phyloP scores from a whole-genome alignment of 2,113 vertebrate genomes.

The Leptobrachium ailaonicum region DNA sequence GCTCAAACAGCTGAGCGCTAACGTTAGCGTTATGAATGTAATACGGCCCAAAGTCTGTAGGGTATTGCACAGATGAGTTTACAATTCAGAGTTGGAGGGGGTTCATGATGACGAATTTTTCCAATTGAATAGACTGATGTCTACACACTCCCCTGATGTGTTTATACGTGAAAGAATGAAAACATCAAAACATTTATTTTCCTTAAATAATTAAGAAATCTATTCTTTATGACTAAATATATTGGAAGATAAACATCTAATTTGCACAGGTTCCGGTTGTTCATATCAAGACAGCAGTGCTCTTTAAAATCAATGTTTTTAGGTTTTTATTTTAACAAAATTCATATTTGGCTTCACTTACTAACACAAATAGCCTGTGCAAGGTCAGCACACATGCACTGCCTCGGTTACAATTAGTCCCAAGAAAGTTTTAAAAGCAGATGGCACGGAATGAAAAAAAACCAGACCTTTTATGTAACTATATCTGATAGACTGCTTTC shows the following conservation, averaged over 20 bases:
- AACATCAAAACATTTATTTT: no score
- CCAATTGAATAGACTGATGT: no score
- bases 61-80: no score
- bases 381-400: constrained; percentile 37
- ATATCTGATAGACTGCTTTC: constrained; percentile 34
- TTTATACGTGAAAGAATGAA: no score
- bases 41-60: no score
- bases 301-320: not conserved
- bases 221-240: constrained; percentile 27
- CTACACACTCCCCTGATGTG: no score
- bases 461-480: constrained; percentile 36
- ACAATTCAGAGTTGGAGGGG: no score
- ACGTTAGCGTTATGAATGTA: no score
- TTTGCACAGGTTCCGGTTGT: constrained; percentile 33
- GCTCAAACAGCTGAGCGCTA: no score
- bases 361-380: constrained; percentile 43
- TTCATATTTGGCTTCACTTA: constrained; percentile 23
- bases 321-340: not conserved
- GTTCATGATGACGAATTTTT: no score
- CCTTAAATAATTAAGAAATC: constrained; percentile 19
- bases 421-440: constrained; percentile 39
- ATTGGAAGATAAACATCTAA: constrained; percentile 28
- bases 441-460: constrained; percentile 40
- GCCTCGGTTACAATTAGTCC: constrained; percentile 42
- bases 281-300: constrained; percentile 26